Percentiles rank a stretch among this genome's conserved stretches.
These are phyloP conservation scores for Gobionotothen gibberifrons DNA, from an alignment of 2,797 vertebrate species.

Conservation along the genomic window DNA sequence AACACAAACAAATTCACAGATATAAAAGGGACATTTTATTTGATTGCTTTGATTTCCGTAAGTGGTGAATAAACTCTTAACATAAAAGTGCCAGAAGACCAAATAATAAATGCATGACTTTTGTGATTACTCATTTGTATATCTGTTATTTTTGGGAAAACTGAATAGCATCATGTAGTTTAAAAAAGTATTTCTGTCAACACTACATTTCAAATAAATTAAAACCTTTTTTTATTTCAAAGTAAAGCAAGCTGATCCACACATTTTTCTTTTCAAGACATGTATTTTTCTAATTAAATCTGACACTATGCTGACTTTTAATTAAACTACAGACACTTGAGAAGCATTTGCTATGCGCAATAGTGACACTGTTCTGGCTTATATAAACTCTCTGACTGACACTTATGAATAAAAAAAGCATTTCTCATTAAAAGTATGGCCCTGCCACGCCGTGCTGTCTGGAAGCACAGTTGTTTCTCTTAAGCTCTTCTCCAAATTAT, in stretches of 20 bases:
- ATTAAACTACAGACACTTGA: conserved; percentile 50
- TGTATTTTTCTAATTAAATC: conserved; percentile 53
- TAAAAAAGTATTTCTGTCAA: not conserved
- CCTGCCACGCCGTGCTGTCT: conserved; percentile 49
- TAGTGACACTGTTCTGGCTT: conserved; percentile 37
- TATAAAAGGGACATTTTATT: conserved; percentile 1
- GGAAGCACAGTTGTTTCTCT: conserved; percentile 56
- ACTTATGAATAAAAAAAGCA: conserved; percentile 21
- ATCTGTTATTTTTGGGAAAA: conserved; percentile 4
- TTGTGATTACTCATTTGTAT: not conserved
- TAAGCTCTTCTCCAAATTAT: conserved; percentile 19
- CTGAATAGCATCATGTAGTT: not conserved
- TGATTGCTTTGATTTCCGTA: not conserved
- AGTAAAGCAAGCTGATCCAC: conserved; percentile 3
- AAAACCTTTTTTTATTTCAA: not conserved
- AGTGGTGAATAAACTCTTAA: not conserved
- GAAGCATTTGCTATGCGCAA: conserved; percentile 42
- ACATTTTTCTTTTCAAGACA: conserved; percentile 29
- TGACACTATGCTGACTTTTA: conserved; percentile 51
- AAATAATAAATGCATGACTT: not conserved
- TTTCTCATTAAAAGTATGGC: conserved; percentile 58
- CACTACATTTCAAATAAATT: conserved; percentile 8
- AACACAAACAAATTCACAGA: conserved; percentile 18
- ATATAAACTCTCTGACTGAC: conserved; percentile 40
- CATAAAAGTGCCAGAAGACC: conserved; percentile 1